These are phyloP conservation scores for Bambusicola thoracicus DNA, from an alignment of 2,113 vertebrate species.

Conservation along the genomic window DNA sequence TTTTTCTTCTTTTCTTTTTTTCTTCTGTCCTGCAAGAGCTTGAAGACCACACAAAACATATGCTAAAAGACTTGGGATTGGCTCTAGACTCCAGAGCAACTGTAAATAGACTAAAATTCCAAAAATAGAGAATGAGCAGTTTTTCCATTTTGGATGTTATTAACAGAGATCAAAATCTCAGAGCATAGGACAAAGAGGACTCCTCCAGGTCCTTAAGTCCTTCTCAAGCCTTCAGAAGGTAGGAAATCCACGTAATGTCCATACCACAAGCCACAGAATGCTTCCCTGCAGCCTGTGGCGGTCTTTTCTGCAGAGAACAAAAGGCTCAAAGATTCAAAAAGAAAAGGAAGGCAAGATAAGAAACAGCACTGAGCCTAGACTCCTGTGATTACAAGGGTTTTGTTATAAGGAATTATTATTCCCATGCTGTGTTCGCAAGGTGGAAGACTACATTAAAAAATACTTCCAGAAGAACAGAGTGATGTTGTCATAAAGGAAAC, in stretches of 20 bases:
- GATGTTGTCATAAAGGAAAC: neutral
- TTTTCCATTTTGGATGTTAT: neutral
- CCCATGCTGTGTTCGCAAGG: neutral
- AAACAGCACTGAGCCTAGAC: neutral
- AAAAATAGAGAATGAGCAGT: conserved; percentile 42
- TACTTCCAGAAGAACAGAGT: neutral
- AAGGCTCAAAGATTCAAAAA: neutral
- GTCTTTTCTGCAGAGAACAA: neutral
- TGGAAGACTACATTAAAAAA: neutral
- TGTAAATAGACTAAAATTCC: conserved; percentile 26
- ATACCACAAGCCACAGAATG: neutral
- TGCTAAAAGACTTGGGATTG: conserved; percentile 45
- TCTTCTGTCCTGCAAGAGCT: conserved; percentile 1
- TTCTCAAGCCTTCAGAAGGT: neutral
- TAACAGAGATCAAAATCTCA: neutral
- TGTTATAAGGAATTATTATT: neutral
- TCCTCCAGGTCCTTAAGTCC: neutral
- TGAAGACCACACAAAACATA: conserved; percentile 49
- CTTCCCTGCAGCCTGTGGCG: neutral
- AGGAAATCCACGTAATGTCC: neutral
- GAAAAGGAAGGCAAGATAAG: neutral
- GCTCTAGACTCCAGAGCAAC: conserved; percentile 18
- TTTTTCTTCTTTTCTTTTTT: neutral
- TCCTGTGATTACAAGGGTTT: fast-evolving
- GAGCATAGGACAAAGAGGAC: neutral